Evolutionary conservation across 2,113 vertebrate species (phyloP).

Genomic region (Sylvia atricapilla): DNA sequence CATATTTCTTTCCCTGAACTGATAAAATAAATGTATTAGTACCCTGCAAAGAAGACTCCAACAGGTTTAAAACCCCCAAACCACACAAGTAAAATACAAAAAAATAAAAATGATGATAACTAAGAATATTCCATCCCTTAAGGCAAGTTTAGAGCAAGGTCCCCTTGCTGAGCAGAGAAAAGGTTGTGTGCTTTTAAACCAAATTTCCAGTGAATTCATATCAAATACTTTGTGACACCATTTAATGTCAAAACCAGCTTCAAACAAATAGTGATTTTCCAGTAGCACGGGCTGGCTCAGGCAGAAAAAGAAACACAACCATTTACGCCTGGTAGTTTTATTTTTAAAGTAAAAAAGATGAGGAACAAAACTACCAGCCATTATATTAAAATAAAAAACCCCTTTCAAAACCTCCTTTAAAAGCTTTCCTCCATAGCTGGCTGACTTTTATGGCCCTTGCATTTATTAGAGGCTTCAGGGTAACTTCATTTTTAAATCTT

Average conservation of each 20-base stretch:
- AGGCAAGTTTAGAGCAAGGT: background rate
- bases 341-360: background rate
- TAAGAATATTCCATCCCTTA: background rate
- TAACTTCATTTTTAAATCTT: background rate
- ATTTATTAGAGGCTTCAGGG: background rate
- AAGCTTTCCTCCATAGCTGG: background rate
- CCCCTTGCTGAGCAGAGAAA: conserved; percentile 8
- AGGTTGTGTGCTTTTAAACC: background rate
- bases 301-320: background rate
- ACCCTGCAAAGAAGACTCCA: background rate
- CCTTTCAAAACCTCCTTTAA: background rate
- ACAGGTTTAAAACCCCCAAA: background rate
- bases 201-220: background rate
- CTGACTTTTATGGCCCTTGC: background rate
- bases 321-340: background rate
- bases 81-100: background rate
- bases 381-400: background rate
- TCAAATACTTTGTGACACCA: background rate
- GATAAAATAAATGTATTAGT: background rate
- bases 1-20: background rate
- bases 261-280: background rate
- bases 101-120: background rate
- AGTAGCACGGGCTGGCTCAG: background rate
- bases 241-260: background rate
- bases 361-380: background rate